Evolutionary conservation across 2,888 invertebrate genomes (phyloP), one percentile per base, ranked within the genome.

Genomic region (Augochlorella aurata): DNA sequence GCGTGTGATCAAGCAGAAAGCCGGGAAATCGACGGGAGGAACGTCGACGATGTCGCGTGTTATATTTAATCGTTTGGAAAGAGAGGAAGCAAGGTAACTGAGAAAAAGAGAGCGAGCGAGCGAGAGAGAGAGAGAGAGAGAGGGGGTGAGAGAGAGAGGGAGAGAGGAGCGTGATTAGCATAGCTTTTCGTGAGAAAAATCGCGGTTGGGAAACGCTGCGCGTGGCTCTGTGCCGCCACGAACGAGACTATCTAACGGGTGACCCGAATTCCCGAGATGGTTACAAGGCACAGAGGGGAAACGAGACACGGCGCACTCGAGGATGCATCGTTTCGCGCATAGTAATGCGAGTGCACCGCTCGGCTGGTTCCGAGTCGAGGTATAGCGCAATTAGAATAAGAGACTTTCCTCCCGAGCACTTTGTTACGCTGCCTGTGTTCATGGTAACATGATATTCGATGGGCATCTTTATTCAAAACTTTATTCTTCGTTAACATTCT

Each of bases 241-340:
- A 44, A 63, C 63, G 47, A 75, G 71, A 76, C 63, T 63, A 65
- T 81, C 71, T 85, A 87, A 85, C 87, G 85, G 87, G 71, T 82
- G 87, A 80, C 80, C 81, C 87, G 85, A 84, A 84, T 86, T 78
- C 84, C 29, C 83, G 12, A 49, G 58, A 24, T 29, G 52, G 49
- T 29, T 61, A 8, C 58, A 65, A 44, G 47, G 10, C 49, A 52
- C 18, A 50, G 65, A n/a, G 72, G 38, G 66, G 49, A 81, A 84
- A 72, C 71, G 74, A 73, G 74, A 61, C 63, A 18, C 76, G 68
- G 52, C 65, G 79, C 80, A 73, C 65, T 58, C 69, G 75, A 73
- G 74, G 61, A 79, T 78, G 81, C 76, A 76, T 49, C 77, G 74
- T 58, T 54, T 71, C 74, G 54, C 77, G 74, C 75, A 80, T 81